Conservation (phyloP, 2,797 vertebrate genomes). For the Pterois miles region DNA sequence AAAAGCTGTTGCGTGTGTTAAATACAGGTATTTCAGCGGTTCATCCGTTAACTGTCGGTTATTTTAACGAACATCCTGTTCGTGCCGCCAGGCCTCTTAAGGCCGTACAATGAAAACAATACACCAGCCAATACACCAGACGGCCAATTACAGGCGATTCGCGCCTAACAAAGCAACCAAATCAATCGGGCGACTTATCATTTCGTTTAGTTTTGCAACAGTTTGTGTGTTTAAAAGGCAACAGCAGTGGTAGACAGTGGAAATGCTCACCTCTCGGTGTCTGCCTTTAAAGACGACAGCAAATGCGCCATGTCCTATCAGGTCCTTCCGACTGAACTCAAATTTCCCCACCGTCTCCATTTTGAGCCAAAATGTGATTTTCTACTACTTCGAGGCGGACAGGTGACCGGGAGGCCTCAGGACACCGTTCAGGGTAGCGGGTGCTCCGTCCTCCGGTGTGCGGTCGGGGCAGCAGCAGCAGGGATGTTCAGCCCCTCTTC, state of each 20-base stretch:
- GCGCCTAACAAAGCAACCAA: accelerated
- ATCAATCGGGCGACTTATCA: accelerated
- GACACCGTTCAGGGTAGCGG: slow-evolving; percentile 45
- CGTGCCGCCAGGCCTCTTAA: slow-evolving; percentile 72
- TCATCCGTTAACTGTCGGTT: background rate
- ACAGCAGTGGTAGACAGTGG: accelerated
- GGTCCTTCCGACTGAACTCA: slow-evolving; percentile 97
- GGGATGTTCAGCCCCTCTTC: slow-evolving; percentile 73
- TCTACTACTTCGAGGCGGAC: slow-evolving; percentile 46
- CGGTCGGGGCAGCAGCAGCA: slow-evolving; percentile 71
- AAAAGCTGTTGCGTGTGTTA: background rate
- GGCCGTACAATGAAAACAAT: slow-evolving; percentile 74
- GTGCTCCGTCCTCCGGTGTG: slow-evolving; percentile 69
- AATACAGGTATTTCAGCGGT: background rate
- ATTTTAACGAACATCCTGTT: slow-evolving; percentile 47
- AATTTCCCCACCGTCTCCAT: slow-evolving; percentile 97
- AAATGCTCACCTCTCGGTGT: slow-evolving; percentile 89
- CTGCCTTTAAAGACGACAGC: slow-evolving; percentile 97
- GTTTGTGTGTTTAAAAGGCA: accelerated
- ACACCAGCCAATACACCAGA: slow-evolving; percentile 47
- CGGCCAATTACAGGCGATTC: background rate
- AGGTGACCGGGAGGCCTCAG: slow-evolving; percentile 56
- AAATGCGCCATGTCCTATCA: slow-evolving; percentile 97
- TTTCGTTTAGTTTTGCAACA: accelerated
- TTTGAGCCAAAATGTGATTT: background rate